Evolutionary conservation across 2,113 vertebrate genomes (phyloP).

Genomic region (Lepisosteus oculatus): DNA sequence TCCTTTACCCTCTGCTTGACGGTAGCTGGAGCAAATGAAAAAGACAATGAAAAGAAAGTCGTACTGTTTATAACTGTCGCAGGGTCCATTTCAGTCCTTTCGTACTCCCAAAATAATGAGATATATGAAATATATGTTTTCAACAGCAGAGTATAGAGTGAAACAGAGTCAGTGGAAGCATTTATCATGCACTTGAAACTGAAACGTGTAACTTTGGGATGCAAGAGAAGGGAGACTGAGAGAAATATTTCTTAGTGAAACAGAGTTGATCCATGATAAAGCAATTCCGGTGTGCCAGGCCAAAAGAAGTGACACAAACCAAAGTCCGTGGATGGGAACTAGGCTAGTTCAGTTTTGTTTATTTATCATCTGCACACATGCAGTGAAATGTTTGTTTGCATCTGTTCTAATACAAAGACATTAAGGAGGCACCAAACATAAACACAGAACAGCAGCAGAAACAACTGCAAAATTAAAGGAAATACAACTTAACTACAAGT

Average conservation of each 20-base stretch:
- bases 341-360: no score
- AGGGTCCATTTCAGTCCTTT: not conserved
- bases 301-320: not conserved
- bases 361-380: no score
- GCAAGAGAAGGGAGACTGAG: not conserved
- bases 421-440: no score
- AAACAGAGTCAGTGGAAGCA: not conserved
- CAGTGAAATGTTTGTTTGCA: no score
- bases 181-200: not conserved
- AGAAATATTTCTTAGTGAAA: not conserved
- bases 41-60: not conserved
- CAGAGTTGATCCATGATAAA: not conserved
- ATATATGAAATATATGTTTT: not conserved
- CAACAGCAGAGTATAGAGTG: not conserved
- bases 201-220: not conserved
- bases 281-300: not conserved
- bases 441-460: no score
- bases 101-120: not conserved
- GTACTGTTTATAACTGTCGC: not conserved
- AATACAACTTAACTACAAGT: no score
- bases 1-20: not conserved
- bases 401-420: no score
- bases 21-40: no score
- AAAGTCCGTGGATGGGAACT: not conserved
- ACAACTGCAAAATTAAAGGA: no score